Evolutionary conservation across 2,113 vertebrate genomes (phyloP).

Genomic region (Regulus satrapa): DNA sequence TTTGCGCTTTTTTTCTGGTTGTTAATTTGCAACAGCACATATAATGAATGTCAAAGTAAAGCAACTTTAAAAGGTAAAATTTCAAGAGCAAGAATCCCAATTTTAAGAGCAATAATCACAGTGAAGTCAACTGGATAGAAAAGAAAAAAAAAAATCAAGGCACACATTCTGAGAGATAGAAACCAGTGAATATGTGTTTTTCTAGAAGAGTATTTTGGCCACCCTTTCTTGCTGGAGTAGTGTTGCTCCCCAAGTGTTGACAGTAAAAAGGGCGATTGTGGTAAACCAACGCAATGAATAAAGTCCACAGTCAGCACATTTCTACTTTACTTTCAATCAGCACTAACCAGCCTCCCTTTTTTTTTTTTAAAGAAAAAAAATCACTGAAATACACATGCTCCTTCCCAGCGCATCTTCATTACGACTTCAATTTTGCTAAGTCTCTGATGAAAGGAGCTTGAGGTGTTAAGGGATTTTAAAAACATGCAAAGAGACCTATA

Average conservation of each 20-base stretch:
- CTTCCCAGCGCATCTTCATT: constrained; percentile 29
- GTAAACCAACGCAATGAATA: neutral
- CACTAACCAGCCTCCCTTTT: neutral
- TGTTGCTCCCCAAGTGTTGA: neutral
- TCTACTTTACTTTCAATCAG: neutral
- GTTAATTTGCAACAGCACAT: neutral
- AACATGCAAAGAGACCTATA: neutral
- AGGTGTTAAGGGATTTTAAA: neutral
- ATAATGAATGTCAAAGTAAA: neutral
- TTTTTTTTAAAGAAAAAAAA: neutral
- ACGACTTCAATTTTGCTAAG: constrained; percentile 12
- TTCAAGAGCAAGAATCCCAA: neutral
- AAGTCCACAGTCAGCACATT: neutral
- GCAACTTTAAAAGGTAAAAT: neutral
- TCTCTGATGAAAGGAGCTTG: neutral
- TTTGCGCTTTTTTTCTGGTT: neutral
- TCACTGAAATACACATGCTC: neutral
- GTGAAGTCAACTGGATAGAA: neutral
- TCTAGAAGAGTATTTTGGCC: neutral
- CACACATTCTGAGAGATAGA: neutral
- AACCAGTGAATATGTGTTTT: neutral
- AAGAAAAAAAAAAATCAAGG: neutral
- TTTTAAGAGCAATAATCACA: neutral
- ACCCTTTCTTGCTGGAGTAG: neutral
- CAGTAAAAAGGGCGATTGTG: neutral